Percentiles rank a stretch among this genome's conserved stretches.
Conservation (phyloP, 2,797 vertebrate genomes). For the Pangasius sanitwongsei region DNA sequence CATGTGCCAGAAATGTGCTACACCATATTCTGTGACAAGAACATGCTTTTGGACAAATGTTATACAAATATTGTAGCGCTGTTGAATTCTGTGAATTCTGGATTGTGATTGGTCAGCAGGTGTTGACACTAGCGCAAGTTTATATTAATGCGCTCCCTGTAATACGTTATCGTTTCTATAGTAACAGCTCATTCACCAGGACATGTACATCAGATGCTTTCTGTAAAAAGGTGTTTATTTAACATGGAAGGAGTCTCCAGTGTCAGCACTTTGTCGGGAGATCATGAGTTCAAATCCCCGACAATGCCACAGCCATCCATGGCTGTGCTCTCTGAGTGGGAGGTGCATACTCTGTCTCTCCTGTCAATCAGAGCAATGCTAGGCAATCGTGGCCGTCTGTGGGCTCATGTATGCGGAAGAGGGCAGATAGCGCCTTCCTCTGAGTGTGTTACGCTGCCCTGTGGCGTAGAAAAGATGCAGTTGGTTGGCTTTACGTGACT, state of each 20-base stretch:
- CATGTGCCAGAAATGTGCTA: slow-evolving; percentile 3
- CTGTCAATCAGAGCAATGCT: background rate
- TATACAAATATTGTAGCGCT: background rate
- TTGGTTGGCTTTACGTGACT: background rate
- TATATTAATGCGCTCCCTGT: background rate
- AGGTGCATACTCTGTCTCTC: background rate
- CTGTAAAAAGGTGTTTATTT: too few species aligned
- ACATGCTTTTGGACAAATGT: slow-evolving; percentile 9
- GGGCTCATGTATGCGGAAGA: background rate
- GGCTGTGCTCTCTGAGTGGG: background rate
- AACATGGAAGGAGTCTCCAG: background rate
- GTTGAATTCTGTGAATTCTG: background rate
- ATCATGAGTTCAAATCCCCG: background rate
- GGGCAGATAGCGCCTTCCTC: too few species aligned
- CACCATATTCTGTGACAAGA: background rate
- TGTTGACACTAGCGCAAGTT: background rate
- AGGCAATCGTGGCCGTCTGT: background rate
- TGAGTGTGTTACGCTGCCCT: too few species aligned
- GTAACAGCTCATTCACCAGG: background rate
- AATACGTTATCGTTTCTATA: background rate
- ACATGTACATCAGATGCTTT: too few species aligned
- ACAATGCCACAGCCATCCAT: background rate
- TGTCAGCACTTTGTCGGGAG: background rate
- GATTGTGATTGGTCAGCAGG: slow-evolving; percentile 5
- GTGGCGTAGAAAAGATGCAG: too few species aligned